Evolutionary conservation across 2,113 vertebrate species (phyloP).

Genomic region (Mus pahari): DNA sequence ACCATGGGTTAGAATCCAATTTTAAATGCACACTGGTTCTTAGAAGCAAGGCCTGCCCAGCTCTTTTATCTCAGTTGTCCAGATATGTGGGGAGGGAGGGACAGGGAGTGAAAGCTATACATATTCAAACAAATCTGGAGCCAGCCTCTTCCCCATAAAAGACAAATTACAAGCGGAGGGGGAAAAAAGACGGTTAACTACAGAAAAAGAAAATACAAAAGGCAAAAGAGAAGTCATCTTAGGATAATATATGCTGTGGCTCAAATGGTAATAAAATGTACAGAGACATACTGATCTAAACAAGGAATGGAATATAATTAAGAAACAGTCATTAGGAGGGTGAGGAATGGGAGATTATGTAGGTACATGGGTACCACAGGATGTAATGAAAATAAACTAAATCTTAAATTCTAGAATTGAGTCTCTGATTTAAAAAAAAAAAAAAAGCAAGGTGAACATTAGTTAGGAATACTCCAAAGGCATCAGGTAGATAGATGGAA

Average conservation of each 20-base stretch:
- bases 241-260: not conserved
- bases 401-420: not conserved
- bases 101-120: not conserved
- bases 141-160: not conserved
- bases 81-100: not conserved
- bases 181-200: not conserved
- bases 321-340: not conserved
- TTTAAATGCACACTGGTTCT: conserved; percentile 14
- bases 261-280: not conserved
- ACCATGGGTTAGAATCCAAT: not conserved
- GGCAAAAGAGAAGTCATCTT: not conserved
- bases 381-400: not conserved
- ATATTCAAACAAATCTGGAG: conserved; percentile 10
- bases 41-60: not conserved
- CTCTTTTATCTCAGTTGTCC: not conserved
- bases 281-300: not conserved
- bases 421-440: not conserved
- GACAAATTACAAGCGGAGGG: not conserved
- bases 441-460: not conserved
- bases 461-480: not conserved
- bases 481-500: not conserved
- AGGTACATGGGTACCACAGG: too few relatives aligned
- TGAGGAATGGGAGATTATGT: not conserved
- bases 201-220: not conserved
- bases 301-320: not conserved